Percentiles rank a stretch among this genome's conserved stretches.
Evolutionary conservation across 2,888 invertebrate genomes (phyloP).

Genomic region (Drosophila robusta): DNA sequence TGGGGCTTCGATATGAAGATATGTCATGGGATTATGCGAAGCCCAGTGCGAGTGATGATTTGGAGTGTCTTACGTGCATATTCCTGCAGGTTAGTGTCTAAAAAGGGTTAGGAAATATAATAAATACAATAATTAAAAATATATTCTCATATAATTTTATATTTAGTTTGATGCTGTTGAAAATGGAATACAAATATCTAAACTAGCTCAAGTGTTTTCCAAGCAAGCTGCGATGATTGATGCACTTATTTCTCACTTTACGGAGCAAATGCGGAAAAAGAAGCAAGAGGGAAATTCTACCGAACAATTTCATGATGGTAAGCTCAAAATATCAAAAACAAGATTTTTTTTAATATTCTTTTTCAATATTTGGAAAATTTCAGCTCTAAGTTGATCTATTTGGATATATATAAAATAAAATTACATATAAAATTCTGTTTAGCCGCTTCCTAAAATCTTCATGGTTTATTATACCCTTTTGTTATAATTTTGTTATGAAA

Average conservation of each 20-base stretch:
- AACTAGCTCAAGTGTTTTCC: conserved; percentile 86
- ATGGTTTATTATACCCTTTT: no score
- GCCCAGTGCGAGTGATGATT: conserved; percentile 91
- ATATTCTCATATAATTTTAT: background rate
- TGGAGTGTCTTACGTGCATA: conserved; percentile 95
- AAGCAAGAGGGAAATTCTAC: conserved; percentile 85
- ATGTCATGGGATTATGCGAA: conserved; percentile 97
- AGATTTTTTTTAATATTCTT: no score
- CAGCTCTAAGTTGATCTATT: no score
- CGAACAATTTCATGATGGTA: conserved; percentile 85
- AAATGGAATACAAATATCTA: conserved; percentile 85
- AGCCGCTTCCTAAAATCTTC: no score
- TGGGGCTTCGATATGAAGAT: conserved; percentile 95
- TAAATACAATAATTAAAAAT: background rate
- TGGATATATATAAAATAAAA: no score
- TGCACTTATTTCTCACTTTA: conserved; percentile 92
- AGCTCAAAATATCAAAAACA: conserved; percentile 20
- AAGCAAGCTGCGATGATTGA: conserved; percentile 94
- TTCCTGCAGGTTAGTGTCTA: conserved; percentile 89
- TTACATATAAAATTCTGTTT: no score
- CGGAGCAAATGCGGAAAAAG: conserved; percentile 90
- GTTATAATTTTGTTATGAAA: no score
- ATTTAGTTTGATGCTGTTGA: conserved; percentile 85
- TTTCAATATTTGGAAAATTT: no score
- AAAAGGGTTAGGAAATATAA: background rate